These are phyloP conservation scores for Argyresthia albistria DNA, from an alignment of 2,888 invertebrate species.

Conservation along the genomic window DNA sequence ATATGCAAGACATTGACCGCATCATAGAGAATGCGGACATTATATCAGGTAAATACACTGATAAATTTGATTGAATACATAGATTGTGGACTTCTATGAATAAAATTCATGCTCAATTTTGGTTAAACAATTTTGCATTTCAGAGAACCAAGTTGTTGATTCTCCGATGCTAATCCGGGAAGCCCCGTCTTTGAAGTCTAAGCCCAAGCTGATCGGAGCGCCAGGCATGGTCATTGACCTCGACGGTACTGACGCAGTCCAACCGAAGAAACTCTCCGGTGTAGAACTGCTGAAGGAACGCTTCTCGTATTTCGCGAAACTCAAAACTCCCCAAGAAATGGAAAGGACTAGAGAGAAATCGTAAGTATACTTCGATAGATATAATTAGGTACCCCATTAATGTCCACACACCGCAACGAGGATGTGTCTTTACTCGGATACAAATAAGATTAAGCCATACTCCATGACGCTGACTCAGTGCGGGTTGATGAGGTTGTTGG, in stretches of 20 bases:
- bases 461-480: too few relatives aligned
- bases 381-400: too few relatives aligned
- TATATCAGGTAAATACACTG: conserved; percentile 24
- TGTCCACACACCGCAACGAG: too few relatives aligned
- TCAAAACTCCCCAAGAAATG: conserved; percentile 62
- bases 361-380: conserved; percentile 51
- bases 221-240: conserved; percentile 64
- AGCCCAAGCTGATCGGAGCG: conserved; percentile 62
- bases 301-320: conserved; percentile 77
- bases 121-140: neutral
- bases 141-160: neutral
- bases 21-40: conserved; percentile 48
- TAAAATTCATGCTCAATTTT: too few relatives aligned
- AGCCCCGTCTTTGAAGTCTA: conserved; percentile 19
- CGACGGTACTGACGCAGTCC: conserved; percentile 24
- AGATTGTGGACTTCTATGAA: neutral
- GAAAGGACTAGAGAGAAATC: conserved; percentile 70
- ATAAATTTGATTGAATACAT: neutral
- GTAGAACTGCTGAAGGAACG: conserved; percentile 79
- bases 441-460: too few relatives aligned
- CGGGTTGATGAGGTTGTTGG: too few relatives aligned
- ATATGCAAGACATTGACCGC: conserved; percentile 47
- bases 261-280: conserved; percentile 61
- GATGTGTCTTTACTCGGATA: too few relatives aligned
- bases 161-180: conserved; percentile 27